Evolutionary conservation across 2,113 vertebrate genomes (phyloP), one percentile per base, ranked within the genome.

Genomic region (Siniperca chuatsi): DNA sequence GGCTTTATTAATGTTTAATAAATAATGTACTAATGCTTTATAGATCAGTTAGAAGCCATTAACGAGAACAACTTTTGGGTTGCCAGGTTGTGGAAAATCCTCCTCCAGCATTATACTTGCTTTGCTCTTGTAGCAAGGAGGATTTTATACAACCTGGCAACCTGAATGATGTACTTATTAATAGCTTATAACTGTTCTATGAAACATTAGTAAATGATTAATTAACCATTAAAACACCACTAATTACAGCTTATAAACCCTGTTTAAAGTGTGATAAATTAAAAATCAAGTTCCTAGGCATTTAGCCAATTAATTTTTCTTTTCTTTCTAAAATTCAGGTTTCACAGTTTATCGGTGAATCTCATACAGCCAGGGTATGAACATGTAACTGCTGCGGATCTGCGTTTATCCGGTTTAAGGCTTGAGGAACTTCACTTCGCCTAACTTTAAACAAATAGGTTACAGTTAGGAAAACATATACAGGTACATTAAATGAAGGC

Each of bases 401-500:
- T 87, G 75, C 48, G 75, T 60, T 69, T 23, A 75, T 84, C 78
- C 55, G 68, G 62, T 84, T 57, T 66, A 9, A 44, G 42, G 42
- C 42, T 46, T 68, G 5, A 35, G 55, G 2, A 40, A 64, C 42
- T 60, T 78, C 4, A 75, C 40, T 35, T 70, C 20, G 35, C 8
- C 55, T 37, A 64, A 40, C 66, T 35, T n/a, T 35, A 44, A 52
- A 54, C 16, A 16, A 54, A 71, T 1, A 37, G 3, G 1, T 0
- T 18, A 13, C 37, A 29, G 20, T 25, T 8, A 12, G 5, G 25
- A 58, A n/a, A 46, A 20, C 18, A 64, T 1, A 37, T 1, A 54
- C 60, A 42, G 15, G 0, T 1, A 5, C 58, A 55, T 44, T 35
- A n/a, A 3, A 57, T 37, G 7, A 67, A 15, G 8, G 8, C 18